A percentile compares a stretch with the other conserved stretches of the same genome.
phyloP scores from a whole-genome alignment of 1,140 invertebrate genomes.

The Laupala kohalensis region DNA sequence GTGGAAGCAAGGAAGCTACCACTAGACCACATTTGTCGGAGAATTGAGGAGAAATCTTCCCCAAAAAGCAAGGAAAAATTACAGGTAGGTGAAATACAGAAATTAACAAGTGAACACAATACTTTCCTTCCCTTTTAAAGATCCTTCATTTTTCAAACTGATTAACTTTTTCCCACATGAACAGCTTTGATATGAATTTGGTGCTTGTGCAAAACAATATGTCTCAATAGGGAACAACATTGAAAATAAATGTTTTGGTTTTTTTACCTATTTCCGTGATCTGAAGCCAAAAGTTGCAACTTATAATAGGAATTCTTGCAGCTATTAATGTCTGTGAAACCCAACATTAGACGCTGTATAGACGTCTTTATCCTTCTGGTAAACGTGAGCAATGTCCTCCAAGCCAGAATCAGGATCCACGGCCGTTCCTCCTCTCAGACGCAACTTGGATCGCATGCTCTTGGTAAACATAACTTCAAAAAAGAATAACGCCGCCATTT shows the following conservation, averaged over 20 bases:
- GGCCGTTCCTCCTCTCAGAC: conserved; percentile 74
- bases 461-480: conserved; percentile 15
- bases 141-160: too few relatives aligned
- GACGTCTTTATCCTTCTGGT: conserved; percentile 42
- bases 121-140: too few relatives aligned
- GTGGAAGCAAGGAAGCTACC: too few relatives aligned
- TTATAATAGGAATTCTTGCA: conserved; percentile 94
- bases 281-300: conserved; percentile 73
- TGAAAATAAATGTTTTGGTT: background rate
- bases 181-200: too few relatives aligned
- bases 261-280: conserved; percentile 44
- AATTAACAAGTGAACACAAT: too few relatives aligned
- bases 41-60: too few relatives aligned
- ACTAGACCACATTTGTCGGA: too few relatives aligned
- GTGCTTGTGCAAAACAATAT: too few relatives aligned
- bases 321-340: conserved; percentile 68
- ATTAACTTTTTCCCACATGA: too few relatives aligned
- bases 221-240: too few relatives aligned
- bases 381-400: conserved; percentile 71
- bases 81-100: too few relatives aligned
- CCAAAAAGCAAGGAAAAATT: too few relatives aligned
- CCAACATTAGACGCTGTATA: conserved; percentile 70
- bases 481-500: background rate
- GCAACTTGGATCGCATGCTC: conserved; percentile 37
- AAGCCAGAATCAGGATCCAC: conserved; percentile 81